phyloP scores from a whole-genome alignment of 2,113 vertebrate species.

The Psittacara wagleri region DNA sequence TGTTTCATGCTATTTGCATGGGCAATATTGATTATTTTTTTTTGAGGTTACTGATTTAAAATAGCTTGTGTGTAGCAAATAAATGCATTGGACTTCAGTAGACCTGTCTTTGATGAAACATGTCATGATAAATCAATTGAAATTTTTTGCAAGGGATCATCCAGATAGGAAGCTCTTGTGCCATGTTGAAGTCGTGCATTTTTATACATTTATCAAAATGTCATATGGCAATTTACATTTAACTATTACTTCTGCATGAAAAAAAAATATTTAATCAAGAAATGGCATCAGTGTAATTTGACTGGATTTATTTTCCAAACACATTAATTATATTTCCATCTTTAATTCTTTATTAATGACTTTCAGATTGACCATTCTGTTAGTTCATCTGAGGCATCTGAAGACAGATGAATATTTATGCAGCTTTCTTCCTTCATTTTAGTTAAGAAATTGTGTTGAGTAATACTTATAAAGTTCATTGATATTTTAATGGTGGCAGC shows the following conservation, averaged over 20 bases:
- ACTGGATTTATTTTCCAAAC: not conserved
- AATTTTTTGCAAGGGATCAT: not conserved
- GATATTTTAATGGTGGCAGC: not conserved
- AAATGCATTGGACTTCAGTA: not conserved
- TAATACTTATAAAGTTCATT: not conserved
- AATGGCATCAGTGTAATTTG: not conserved
- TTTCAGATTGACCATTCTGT: not conserved
- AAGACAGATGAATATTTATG: not conserved
- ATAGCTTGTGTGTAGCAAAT: not conserved
- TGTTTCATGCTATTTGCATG: not conserved
- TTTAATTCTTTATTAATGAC: not conserved
- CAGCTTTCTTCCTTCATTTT: not conserved
- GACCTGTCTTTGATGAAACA: not conserved
- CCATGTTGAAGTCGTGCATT: not conserved
- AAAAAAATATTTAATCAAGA: not conserved
- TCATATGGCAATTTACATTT: not conserved
- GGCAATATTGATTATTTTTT: not conserved
- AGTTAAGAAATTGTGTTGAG: not conserved
- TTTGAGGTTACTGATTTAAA: not conserved
- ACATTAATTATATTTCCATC: not conserved
- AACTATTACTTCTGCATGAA: not conserved
- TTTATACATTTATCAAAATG: not conserved
- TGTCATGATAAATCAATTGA: not conserved
- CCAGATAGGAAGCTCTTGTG: not conserved
- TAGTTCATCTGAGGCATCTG: not conserved